Evolutionary conservation across 2,113 vertebrate genomes (phyloP).

Genomic region (Gobiocypris rarus): DNA sequence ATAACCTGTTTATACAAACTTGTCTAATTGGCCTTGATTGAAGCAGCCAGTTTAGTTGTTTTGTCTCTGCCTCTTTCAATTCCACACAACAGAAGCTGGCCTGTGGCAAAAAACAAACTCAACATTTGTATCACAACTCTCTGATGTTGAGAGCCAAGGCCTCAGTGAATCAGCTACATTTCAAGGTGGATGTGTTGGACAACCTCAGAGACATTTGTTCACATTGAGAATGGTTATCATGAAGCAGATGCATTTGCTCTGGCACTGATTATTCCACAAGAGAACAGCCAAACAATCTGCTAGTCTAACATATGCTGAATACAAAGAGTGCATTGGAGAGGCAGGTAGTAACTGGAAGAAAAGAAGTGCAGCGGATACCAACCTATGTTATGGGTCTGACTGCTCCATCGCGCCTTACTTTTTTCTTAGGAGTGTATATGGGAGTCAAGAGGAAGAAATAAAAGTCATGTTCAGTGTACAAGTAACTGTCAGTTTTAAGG

Average conservation of each 20-base stretch:
- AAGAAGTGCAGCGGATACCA: conserved; percentile 53
- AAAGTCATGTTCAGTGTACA: not conserved
- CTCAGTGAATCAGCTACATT: conserved; percentile 59
- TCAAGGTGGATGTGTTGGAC: conserved; percentile 66
- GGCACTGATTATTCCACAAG: conserved; percentile 63
- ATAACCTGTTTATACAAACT: not conserved
- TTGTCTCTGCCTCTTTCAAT: not conserved
- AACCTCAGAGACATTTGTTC: conserved; percentile 62
- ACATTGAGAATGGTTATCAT: conserved; percentile 59
- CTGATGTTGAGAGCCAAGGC: conserved; percentile 38
- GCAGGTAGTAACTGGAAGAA: conserved; percentile 40
- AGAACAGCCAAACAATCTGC: conserved; percentile 62
- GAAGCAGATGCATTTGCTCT: conserved; percentile 72
- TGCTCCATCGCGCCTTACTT: conserved; percentile 42
- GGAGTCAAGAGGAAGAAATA: conserved; percentile 14
- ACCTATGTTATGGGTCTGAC: conserved; percentile 56
- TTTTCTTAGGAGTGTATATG: conserved; percentile 34
- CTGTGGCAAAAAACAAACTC: conserved; percentile 30
- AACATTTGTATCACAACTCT: not conserved
- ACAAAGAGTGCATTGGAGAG: conserved; percentile 54
- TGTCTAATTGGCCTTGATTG: not conserved
- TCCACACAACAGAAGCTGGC: not conserved
- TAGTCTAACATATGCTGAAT: conserved; percentile 59
- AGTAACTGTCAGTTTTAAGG: conserved; percentile 21
- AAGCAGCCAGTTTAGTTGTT: not conserved